phyloP scores from a whole-genome alignment of 2,888 invertebrate genomes.

The Tetanocera ferruginea region DNA sequence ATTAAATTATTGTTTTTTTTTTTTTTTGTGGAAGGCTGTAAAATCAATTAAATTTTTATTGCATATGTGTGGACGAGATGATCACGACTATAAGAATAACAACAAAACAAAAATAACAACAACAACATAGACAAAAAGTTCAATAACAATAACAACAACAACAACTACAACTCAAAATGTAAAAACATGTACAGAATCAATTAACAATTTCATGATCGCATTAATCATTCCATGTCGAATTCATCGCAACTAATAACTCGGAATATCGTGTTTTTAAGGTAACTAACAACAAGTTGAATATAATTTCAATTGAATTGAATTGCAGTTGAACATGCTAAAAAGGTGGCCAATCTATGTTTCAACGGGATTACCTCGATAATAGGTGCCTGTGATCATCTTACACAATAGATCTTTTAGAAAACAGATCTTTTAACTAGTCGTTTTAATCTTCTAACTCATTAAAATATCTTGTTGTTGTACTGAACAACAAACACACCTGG shows the following conservation, averaged over 20 bases:
- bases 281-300: background rate
- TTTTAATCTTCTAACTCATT: too few relatives aligned
- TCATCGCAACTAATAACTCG: background rate
- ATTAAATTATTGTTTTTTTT: background rate
- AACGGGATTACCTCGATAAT: too few relatives aligned
- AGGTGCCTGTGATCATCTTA: too few relatives aligned
- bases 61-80: background rate
- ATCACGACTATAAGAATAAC: background rate
- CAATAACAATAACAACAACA: background rate
- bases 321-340: too few relatives aligned
- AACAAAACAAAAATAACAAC: background rate
- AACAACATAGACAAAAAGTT: background rate
- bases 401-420: too few relatives aligned
- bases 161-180: too few relatives aligned
- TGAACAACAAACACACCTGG: too few relatives aligned
- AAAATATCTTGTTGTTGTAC: too few relatives aligned
- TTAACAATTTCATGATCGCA: constrained; percentile 31
- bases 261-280: background rate
- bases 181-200: constrained; percentile 1
- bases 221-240: constrained; percentile 19
- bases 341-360: too few relatives aligned
- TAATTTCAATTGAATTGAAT: too few relatives aligned
- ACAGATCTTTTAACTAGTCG: too few relatives aligned
- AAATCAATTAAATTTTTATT: background rate
- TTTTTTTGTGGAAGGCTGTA: background rate